phyloP scores from a whole-genome alignment of 2,113 vertebrate species.

The Illadopsis cleaveri region DNA sequence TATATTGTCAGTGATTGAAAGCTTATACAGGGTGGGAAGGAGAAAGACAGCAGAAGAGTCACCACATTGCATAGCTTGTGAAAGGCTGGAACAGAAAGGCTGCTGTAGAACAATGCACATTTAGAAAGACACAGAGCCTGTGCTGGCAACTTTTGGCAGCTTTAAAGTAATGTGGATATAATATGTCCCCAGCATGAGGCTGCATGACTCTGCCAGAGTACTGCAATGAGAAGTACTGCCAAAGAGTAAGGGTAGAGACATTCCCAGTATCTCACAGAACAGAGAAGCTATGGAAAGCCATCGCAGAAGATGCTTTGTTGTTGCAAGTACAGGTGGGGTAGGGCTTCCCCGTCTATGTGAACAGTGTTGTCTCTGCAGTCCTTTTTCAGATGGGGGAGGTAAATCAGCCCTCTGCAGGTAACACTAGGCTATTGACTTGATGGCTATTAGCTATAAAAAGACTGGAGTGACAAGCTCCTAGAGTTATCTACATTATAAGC shows the following conservation, averaged over 20 bases:
- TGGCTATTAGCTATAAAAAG: not conserved
- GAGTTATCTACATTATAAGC: not conserved
- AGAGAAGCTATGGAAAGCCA: not conserved
- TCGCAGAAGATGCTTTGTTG: not conserved
- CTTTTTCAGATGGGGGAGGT: not conserved
- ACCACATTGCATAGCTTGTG: not conserved
- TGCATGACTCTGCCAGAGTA: not conserved
- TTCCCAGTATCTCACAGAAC: not conserved
- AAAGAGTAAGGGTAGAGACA: not conserved
- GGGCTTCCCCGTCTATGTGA: not conserved
- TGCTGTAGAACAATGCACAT: conserved; percentile 22
- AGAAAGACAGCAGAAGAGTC: not conserved
- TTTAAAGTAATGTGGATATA: conserved; percentile 12
- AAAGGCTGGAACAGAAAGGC: not conserved
- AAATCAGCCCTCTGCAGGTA: not conserved
- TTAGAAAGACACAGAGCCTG: not conserved
- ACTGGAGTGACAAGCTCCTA: not conserved
- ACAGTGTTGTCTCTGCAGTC: not conserved
- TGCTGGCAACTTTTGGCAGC: not conserved
- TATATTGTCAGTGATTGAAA: conserved; percentile 2
- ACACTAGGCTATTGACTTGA: not conserved
- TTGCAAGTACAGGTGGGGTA: not conserved
- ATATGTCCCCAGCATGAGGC: not conserved
- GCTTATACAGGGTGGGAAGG: not conserved
- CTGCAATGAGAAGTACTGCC: not conserved